These are phyloP conservation scores for Latheticus oryzae DNA, from an alignment of 2,888 invertebrate species.

Conservation along the genomic window DNA sequence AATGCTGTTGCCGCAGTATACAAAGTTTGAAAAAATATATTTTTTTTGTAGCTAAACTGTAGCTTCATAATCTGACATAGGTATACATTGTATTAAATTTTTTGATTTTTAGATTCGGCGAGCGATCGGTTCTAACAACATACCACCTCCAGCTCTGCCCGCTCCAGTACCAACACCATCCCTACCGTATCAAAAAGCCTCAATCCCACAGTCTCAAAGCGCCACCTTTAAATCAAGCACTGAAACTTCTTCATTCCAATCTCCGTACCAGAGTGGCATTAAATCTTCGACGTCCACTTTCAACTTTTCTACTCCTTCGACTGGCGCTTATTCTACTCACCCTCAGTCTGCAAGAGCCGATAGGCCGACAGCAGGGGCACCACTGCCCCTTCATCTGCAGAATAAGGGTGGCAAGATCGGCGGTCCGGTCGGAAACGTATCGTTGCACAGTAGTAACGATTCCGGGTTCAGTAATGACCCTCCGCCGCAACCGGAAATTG, in stretches of 20 bases:
- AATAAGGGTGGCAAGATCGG: slow-evolving; percentile 61
- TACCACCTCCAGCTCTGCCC: slow-evolving; percentile 79
- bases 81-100: too few relatives aligned
- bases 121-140: slow-evolving; percentile 70
- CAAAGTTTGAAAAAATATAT: too few relatives aligned
- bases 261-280: slow-evolving; percentile 67
- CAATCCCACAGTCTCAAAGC: slow-evolving; percentile 68
- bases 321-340: slow-evolving; percentile 63
- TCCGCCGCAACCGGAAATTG: slow-evolving; percentile 87
- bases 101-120: slow-evolving; percentile 68
- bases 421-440: slow-evolving; percentile 75
- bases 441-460: slow-evolving; percentile 91
- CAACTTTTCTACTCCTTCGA: slow-evolving; percentile 66
- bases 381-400: slow-evolving; percentile 61
- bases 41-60: too few relatives aligned
- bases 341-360: slow-evolving; percentile 61
- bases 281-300: slow-evolving; percentile 70
- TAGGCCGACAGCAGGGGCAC: slow-evolving; percentile 61
- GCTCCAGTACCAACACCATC: slow-evolving; percentile 76
- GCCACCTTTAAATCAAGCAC: slow-evolving; percentile 66
- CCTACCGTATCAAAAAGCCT: slow-evolving; percentile 64
- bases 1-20: too few relatives aligned
- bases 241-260: slow-evolving; percentile 58
- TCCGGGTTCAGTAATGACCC: slow-evolving; percentile 93
- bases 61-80: too few relatives aligned